phyloP scores from a whole-genome alignment of 2,888 invertebrate genomes.

The Mystacides longicornis region DNA sequence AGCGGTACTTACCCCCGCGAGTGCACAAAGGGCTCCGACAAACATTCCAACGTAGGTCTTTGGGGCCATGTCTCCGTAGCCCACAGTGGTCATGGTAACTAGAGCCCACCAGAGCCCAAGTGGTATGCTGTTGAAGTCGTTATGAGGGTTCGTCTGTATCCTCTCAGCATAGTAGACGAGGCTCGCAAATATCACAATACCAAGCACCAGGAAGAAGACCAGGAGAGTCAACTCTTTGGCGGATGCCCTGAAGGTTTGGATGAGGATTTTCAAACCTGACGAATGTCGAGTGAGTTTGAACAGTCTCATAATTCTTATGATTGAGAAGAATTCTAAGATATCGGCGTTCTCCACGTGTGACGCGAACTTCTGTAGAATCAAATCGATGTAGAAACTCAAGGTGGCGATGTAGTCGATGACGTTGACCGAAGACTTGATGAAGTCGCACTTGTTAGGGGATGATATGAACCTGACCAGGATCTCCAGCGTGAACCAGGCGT shows the following conservation, averaged over 20 bases:
- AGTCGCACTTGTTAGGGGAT: conserved; percentile 88
- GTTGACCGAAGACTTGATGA: conserved; percentile 94
- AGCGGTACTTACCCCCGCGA: conserved; percentile 90
- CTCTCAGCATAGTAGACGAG: conserved; percentile 97
- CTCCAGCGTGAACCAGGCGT: conserved; percentile 99
- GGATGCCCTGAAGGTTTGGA: conserved; percentile 95
- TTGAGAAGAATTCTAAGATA: conserved; percentile 95
- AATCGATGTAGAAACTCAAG: conserved; percentile 94
- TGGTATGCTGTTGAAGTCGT: conserved; percentile 98
- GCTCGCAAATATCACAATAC: conserved; percentile 97
- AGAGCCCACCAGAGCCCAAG: conserved; percentile 98
- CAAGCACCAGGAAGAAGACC: conserved; percentile 95
- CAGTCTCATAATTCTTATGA: conserved; percentile 94
- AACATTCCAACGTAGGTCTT: conserved; percentile 99
- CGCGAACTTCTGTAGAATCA: conserved; percentile 82
- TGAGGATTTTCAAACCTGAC: conserved; percentile 94
- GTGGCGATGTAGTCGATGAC: conserved; percentile 99
- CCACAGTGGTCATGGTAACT: conserved; percentile 98
- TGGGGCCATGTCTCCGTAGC: conserved; percentile 98
- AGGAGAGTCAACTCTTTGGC: conserved; percentile 93
- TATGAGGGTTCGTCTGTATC: conserved; percentile 90
- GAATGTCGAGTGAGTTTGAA: conserved; percentile 97
- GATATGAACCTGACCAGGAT: conserved; percentile 90
- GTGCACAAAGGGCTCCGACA: conserved; percentile 94
- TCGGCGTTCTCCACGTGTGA: conserved; percentile 90